A percentile compares a stretch with the other conserved stretches of the same genome.
Conservation (phyloP, 2,113 vertebrate species). For the Bambusicola thoracicus region DNA sequence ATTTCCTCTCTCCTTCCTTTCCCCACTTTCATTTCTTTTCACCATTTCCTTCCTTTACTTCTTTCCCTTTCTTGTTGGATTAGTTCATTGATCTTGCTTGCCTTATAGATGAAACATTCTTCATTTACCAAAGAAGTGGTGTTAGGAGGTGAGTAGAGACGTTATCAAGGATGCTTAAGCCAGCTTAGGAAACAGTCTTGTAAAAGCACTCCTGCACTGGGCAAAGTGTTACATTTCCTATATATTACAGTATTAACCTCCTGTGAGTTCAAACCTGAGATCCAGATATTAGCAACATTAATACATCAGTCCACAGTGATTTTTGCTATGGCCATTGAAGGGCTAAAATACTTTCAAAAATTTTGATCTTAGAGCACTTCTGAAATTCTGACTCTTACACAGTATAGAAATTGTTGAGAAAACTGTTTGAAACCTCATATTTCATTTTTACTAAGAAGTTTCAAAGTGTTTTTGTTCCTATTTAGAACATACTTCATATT, state of each 20-base stretch:
- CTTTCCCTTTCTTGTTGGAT: not conserved
- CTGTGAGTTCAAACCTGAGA: not conserved
- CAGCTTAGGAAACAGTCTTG: not conserved
- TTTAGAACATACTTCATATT: not conserved
- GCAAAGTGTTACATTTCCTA: not conserved
- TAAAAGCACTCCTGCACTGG: not conserved
- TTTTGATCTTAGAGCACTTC: not conserved
- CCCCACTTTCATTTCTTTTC: not conserved
- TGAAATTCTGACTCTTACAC: not conserved
- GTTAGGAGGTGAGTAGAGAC: not conserved
- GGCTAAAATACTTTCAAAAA: not conserved
- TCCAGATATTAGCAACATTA: not conserved
- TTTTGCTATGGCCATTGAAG: not conserved
- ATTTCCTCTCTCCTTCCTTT: not conserved
- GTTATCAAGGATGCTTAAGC: not conserved
- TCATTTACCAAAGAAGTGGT: not conserved
- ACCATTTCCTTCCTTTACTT: not conserved
- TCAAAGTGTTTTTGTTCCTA: not conserved
- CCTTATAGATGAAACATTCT: not conserved
- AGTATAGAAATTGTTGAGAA: not conserved
- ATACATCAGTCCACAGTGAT: not conserved
- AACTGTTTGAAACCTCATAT: not conserved
- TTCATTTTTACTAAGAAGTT: not conserved
- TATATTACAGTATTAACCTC: not conserved
- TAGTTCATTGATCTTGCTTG: not conserved